These are phyloP conservation scores for Pyrocephalus nanus DNA, from an alignment of 2,797 vertebrate species.

Conservation along the genomic window DNA sequence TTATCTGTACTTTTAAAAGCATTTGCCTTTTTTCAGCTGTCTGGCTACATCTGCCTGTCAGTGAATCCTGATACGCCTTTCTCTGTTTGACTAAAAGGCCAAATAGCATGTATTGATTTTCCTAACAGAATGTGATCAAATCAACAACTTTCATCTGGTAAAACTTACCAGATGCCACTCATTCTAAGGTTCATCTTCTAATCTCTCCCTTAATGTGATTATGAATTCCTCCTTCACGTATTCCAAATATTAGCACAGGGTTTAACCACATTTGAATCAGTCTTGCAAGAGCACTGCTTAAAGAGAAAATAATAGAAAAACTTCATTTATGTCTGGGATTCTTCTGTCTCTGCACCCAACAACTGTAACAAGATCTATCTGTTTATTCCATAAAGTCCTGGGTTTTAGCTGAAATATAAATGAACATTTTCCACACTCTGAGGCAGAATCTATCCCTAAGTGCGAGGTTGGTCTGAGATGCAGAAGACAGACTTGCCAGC, in stretches of 20 bases:
- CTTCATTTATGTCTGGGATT: neutral
- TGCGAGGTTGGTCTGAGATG: neutral
- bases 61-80: neutral
- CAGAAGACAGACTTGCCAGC: neutral
- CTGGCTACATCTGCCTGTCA: neutral
- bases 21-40: neutral
- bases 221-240: neutral
- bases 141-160: neutral
- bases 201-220: neutral
- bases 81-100: neutral
- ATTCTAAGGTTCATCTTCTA: neutral
- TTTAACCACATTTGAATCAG: neutral
- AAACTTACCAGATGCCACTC: neutral
- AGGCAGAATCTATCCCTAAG: neutral
- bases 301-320: neutral
- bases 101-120: neutral
- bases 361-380: neutral
- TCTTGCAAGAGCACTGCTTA: neutral
- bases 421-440: neutral
- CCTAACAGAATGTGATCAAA: neutral
- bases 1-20: neutral
- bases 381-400: neutral
- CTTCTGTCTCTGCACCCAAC: neutral
- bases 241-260: neutral
- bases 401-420: neutral